Conservation (phyloP, 2,113 vertebrate genomes). For the Callipepla squamata region DNA sequence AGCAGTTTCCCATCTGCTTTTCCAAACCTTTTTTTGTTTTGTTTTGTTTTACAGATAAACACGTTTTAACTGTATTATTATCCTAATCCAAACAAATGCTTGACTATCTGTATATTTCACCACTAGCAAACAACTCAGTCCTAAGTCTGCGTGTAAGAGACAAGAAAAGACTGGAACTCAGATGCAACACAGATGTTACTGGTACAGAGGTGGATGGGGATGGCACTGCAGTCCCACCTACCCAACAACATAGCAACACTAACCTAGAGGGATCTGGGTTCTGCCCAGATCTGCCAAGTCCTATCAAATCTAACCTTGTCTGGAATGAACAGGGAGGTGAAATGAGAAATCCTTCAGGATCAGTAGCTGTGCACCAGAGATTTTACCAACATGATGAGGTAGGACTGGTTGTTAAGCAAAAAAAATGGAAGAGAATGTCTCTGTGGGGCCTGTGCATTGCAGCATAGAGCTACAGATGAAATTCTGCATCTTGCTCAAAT, state of each 20-base stretch:
- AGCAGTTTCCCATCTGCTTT: not conserved
- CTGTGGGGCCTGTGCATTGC: fast-evolving
- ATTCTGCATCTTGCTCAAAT: not conserved
- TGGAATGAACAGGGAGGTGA: not conserved
- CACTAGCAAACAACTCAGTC: not conserved
- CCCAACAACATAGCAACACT: fast-evolving
- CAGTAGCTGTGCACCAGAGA: not conserved
- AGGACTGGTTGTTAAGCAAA: not conserved
- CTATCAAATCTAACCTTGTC: not conserved
- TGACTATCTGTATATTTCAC: not conserved
- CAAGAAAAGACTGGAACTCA: not conserved
- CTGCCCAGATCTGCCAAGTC: not conserved
- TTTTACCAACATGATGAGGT: fast-evolving
- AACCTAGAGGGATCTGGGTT: not conserved
- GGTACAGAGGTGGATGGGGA: not conserved
- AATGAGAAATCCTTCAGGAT: not conserved
- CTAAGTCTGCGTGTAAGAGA: not conserved
- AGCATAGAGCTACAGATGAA: not conserved
- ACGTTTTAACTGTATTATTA: not conserved
- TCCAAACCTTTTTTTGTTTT: not conserved
- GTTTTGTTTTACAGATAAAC: not conserved
- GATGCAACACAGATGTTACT: not conserved
- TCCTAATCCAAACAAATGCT: not conserved
- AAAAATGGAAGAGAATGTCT: not conserved
- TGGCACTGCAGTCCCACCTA: not conserved